Evolutionary conservation across 2,888 invertebrate species (phyloP), one percentile per base, ranked within the genome.

Genomic region (Chrysodeixis includens): DNA sequence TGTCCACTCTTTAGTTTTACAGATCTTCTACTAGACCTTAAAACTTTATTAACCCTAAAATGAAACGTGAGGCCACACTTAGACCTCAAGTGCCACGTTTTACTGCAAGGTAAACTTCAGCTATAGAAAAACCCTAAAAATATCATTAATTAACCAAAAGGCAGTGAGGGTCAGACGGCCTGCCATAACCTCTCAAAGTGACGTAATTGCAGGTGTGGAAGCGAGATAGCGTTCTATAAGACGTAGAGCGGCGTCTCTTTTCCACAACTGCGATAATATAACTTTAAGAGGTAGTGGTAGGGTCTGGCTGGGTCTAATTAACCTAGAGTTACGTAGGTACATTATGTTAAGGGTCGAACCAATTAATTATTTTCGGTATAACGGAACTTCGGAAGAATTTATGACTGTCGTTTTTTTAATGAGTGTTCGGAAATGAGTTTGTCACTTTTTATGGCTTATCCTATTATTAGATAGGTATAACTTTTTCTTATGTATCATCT

Each of bases 321-420:
- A 84, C 83, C 78, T 76, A 78, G 63, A 68, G 72, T 76, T 75
- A 77, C 79, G 81, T 69, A 71, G 75, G 70, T 83, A 84, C 85
- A 83, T 85, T 85, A 82, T 85, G 85, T 84, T 83, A 82, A 83
- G 82, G 71, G 69, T 72, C 77, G 72, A 72, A 72, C 79, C 84
- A 83, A 86, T 86, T 85, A 86, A 86, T 86, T 86, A 85, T 85
- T 85, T 84, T 79, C 66, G 73, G 76, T 69, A 80, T 74, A 78
- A 80, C 69, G 80, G 79, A 78, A 76, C 80, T 82, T 49, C 64
- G 54, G 56, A 64, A 66, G 78, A 78, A 82, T 83, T 81, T 78
- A 82, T 73, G 64, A 70, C 69, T 54, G 61, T 58, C 67, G 70
- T 79, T 78, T 82, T 74, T 77, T 74, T 71, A 10, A 79, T 74